phyloP scores from a whole-genome alignment of 1,140 invertebrate genomes.

The Diploscapter pachys region DNA sequence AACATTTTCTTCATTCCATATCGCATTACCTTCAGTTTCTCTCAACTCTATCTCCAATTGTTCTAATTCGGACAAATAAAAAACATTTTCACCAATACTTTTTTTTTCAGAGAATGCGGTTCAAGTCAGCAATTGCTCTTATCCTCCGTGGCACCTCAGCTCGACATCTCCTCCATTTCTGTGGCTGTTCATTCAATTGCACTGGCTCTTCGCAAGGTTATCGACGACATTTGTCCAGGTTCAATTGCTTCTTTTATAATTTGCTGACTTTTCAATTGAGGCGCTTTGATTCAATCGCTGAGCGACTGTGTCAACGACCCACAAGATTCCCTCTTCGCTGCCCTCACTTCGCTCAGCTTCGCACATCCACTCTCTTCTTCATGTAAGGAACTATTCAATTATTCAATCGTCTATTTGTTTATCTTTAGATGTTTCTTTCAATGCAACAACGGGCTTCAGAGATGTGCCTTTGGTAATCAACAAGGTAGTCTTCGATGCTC shows the following conservation, averaged over 20 bases:
- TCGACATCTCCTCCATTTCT: constrained; percentile 43
- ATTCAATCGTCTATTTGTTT: background rate
- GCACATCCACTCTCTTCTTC: constrained; percentile 35
- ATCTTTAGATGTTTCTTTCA: constrained; percentile 41
- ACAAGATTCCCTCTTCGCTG: constrained; percentile 33
- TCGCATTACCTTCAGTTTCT: background rate
- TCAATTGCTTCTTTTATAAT: background rate
- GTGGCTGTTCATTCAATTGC: constrained; percentile 43
- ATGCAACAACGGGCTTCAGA: constrained; percentile 43
- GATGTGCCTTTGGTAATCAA: constrained; percentile 41
- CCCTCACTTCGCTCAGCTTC: constrained; percentile 34
- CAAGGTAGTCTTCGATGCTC: constrained; percentile 30
- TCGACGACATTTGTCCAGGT: constrained; percentile 45
- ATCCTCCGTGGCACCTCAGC: constrained; percentile 41
- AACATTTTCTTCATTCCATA: constrained; percentile 14
- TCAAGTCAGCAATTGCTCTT: constrained; percentile 42
- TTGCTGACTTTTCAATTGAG: constrained; percentile 6
- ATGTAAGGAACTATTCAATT: background rate
- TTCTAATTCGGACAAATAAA: too few relatives aligned
- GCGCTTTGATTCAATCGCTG: constrained; percentile 41
- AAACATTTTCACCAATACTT: background rate
- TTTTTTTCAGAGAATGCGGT: constrained; percentile 38
- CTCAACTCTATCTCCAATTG: too few relatives aligned
- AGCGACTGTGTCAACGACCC: constrained; percentile 50
- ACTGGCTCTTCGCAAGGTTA: constrained; percentile 33